These are phyloP conservation scores for Apostichopus californicus DNA, from an alignment of 35 echinoderm and acorn worm species.

Conservation along the genomic window DNA sequence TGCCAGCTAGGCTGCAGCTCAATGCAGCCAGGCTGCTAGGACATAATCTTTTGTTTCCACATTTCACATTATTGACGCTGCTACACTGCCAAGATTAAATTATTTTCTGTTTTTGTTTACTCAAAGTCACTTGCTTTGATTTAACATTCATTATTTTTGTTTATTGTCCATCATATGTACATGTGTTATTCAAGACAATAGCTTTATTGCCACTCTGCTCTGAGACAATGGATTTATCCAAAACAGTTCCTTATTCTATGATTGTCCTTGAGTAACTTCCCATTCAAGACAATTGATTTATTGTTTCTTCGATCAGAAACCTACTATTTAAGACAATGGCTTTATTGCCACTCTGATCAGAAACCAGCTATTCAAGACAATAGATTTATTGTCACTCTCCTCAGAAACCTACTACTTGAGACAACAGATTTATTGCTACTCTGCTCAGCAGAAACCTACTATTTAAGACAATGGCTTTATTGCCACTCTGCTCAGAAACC, in stretches of 20 bases:
- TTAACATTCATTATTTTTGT: not conserved
- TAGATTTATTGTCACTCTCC: too few species aligned
- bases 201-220: too few species aligned
- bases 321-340: not conserved
- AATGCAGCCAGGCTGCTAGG: too few species aligned
- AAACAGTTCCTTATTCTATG: not conserved
- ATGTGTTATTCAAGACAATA: too few species aligned
- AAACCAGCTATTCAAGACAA: not conserved
- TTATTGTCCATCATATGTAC: not conserved
- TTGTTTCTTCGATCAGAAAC: not conserved
- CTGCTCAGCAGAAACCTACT: not conserved
- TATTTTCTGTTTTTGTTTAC: too few species aligned
- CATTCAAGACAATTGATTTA: not conserved
- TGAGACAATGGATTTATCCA: not conserved
- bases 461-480: too few species aligned
- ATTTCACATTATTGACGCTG: too few species aligned
- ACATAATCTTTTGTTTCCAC: too few species aligned
- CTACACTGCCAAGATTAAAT: too few species aligned
- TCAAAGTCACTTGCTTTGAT: too few species aligned
- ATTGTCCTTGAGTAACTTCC: not conserved
- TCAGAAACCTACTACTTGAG: not conserved
- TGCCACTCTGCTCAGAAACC: too few species aligned
- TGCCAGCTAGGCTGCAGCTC: too few species aligned
- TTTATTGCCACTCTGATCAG: not conserved
- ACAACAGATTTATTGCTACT: not conserved